These are phyloP conservation scores for Callipepla squamata DNA, from an alignment of 2,113 vertebrate species.

Conservation along the genomic window DNA sequence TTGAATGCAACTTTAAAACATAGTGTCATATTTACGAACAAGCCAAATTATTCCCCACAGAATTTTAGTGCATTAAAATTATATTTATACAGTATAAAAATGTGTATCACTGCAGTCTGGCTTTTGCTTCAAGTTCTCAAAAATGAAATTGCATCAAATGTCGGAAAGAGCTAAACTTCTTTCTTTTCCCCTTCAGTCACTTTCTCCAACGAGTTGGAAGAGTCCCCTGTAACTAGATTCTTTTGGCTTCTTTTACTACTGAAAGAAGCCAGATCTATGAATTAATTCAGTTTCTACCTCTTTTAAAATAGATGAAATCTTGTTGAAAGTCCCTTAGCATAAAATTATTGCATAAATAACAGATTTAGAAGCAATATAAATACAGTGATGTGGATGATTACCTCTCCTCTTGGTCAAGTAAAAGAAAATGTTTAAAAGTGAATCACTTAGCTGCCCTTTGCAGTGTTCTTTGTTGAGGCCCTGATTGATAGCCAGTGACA, in stretches of 20 bases:
- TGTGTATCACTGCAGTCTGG: not conserved
- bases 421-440: slow-evolving; percentile 42
- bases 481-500: slow-evolving; percentile 38
- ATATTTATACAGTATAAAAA: not conserved
- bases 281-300: slow-evolving; percentile 49
- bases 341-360: slow-evolving; percentile 48
- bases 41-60: not conserved
- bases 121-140: slow-evolving; percentile 9
- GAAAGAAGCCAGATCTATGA: slow-evolving; percentile 55
- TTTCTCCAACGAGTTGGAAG: slow-evolving; percentile 44
- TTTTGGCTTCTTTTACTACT: slow-evolving; percentile 33
- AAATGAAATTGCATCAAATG: slow-evolving; percentile 5
- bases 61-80: slow-evolving; percentile 2
- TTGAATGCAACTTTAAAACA: not conserved
- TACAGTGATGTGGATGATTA: slow-evolving; percentile 48
- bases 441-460: slow-evolving; percentile 3
- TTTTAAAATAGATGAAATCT: slow-evolving; percentile 38
- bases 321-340: not conserved
- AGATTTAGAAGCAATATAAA: slow-evolving; percentile 60
- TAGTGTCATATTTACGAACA: not conserved
- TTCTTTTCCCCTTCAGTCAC: not conserved
- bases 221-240: slow-evolving; percentile 25
- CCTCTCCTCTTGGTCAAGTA: slow-evolving; percentile 46
- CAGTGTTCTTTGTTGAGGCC: not conserved
- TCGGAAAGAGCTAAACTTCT: not conserved